Percentiles rank a stretch among this genome's conserved stretches.
Evolutionary conservation across 2,797 vertebrate genomes (phyloP).

Genomic region (Pseudochirops corinnae): DNA sequence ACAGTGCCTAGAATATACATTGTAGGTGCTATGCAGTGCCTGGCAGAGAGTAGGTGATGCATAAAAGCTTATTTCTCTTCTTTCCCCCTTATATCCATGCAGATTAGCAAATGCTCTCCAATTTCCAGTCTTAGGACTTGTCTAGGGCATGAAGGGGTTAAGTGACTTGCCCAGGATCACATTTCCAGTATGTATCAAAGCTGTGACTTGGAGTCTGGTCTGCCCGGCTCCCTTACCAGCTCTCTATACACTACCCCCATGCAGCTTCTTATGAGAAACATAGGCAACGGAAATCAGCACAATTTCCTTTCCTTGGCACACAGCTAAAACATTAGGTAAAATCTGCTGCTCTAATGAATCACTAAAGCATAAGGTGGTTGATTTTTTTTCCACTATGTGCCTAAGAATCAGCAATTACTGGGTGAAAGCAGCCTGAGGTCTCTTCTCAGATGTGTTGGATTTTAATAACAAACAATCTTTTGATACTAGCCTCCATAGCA

Average conservation of each 20-base stretch:
- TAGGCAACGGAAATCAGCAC: background rate
- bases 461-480: slow-evolving; percentile 52
- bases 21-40: background rate
- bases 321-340: slow-evolving; percentile 58
- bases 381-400: slow-evolving; percentile 18
- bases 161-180: background rate
- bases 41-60: background rate
- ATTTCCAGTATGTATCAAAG: background rate
- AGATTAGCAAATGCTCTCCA: background rate
- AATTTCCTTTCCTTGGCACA: slow-evolving; percentile 15
- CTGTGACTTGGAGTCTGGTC: background rate
- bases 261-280: background rate
- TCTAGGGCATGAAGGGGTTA: background rate
- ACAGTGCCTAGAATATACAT: background rate
- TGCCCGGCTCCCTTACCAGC: background rate
- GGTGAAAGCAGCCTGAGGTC: slow-evolving; percentile 69
- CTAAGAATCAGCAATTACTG: slow-evolving; percentile 53
- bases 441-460: slow-evolving; percentile 64
- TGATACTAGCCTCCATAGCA: background rate
- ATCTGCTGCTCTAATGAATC: slow-evolving; percentile 15
- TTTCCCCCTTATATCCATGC: background rate
- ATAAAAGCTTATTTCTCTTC: background rate
- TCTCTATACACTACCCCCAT: background rate
- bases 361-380: slow-evolving; percentile 28
- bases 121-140: background rate